These are phyloP conservation scores for Zosterops borbonicus DNA, from an alignment of 2,113 vertebrate genomes.

Conservation along the genomic window DNA sequence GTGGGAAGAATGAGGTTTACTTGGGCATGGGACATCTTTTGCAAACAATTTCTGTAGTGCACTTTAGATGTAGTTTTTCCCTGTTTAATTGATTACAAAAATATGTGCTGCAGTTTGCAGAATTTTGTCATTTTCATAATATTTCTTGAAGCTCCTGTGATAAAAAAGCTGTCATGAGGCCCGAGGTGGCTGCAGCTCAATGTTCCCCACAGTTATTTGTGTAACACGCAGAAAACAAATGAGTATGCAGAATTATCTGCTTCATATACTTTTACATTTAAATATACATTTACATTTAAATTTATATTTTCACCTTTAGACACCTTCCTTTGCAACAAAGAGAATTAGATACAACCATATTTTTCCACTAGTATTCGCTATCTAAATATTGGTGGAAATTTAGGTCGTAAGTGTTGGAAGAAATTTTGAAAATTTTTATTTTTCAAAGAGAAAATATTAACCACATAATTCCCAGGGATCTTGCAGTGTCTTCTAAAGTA, in stretches of 20 bases:
- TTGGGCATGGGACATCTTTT: slow-evolving; percentile 32
- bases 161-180: slow-evolving; percentile 62
- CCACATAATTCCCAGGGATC: neutral
- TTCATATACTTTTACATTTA: slow-evolving; percentile 2
- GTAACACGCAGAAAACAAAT: slow-evolving; percentile 56
- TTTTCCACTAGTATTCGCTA: neutral
- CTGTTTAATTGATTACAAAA: slow-evolving; percentile 62
- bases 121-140: slow-evolving; percentile 63
- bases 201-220: slow-evolving; percentile 51
- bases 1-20: slow-evolving; percentile 2
- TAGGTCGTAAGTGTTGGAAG: neutral
- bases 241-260: slow-evolving; percentile 49
- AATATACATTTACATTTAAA: slow-evolving; percentile 35
- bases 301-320: slow-evolving; percentile 47
- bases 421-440: neutral
- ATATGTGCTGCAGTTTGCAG: slow-evolving; percentile 53
- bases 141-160: slow-evolving; percentile 63
- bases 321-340: neutral
- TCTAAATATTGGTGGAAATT: neutral
- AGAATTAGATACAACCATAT: neutral
- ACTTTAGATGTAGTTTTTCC: slow-evolving; percentile 11
- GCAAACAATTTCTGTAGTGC: slow-evolving; percentile 51
- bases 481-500: neutral
- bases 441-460: neutral
- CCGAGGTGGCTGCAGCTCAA: slow-evolving; percentile 54